Conservation (phyloP, 2,888 invertebrate genomes). For the Drosophila testacea region DNA sequence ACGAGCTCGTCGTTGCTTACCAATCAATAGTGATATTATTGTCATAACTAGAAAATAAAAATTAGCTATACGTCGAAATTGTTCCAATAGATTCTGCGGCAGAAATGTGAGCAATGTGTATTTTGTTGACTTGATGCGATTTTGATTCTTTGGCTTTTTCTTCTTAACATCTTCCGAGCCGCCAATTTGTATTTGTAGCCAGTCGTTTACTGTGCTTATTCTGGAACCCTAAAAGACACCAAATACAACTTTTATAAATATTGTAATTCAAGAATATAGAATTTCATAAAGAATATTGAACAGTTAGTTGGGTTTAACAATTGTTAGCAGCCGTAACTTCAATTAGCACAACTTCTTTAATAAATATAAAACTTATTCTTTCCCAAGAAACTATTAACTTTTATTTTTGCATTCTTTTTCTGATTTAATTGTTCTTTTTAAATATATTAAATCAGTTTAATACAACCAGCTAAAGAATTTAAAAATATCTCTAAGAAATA, state of each 20-base stretch:
- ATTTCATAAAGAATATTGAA: neutral
- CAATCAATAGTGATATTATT: conserved; percentile 89
- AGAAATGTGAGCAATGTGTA: conserved; percentile 92
- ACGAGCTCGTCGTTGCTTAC: conserved; percentile 80
- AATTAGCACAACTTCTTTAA: neutral
- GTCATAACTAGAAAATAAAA: conserved; percentile 93
- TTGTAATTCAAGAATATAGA: neutral
- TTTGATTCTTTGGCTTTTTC: conserved; percentile 83
- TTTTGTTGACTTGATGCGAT: conserved; percentile 89
- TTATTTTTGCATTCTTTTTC: no score
- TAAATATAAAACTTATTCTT: no score
- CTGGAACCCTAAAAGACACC: conserved; percentile 86
- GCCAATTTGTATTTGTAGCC: conserved; percentile 88
- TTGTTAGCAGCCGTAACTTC: neutral
- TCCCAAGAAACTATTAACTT: no score
- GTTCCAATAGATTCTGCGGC: conserved; percentile 93
- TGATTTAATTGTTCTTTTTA: no score
- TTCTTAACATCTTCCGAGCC: conserved; percentile 85
- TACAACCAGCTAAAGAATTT: no score
- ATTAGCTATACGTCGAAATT: conserved; percentile 93
- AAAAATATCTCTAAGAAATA: no score
- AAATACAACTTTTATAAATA: neutral
- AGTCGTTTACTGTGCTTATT: conserved; percentile 87
- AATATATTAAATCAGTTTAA: no score
- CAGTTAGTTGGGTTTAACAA: neutral